Percentiles rank a stretch among this genome's conserved stretches.
phyloP scores from a whole-genome alignment of 2,888 invertebrate genomes.

The Aleiodes testaceus region DNA sequence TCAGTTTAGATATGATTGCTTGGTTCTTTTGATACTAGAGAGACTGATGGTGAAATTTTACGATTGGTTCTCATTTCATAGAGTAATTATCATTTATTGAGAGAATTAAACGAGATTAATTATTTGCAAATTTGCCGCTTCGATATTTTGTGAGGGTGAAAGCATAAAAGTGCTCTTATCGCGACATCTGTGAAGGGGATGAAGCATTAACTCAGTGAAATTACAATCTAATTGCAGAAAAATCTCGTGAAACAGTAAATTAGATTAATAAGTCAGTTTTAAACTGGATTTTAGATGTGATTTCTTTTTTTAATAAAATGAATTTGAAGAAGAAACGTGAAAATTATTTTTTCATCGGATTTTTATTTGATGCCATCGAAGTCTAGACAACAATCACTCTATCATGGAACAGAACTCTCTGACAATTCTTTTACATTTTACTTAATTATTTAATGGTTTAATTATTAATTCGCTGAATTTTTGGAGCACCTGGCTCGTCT shows the following conservation, averaged over 20 bases:
- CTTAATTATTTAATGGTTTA: slow-evolving; percentile 33
- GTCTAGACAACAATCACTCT: slow-evolving; percentile 48
- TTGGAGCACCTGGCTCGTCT: too few relatives aligned
- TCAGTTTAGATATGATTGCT: neutral
- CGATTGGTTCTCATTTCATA: neutral
- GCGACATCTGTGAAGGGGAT: too few relatives aligned
- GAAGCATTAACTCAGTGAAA: too few relatives aligned
- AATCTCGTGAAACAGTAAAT: too few relatives aligned
- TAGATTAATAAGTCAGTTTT: too few relatives aligned
- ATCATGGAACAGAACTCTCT: slow-evolving; percentile 10
- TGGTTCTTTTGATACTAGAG: neutral
- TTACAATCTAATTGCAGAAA: too few relatives aligned
- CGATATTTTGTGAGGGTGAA: too few relatives aligned
- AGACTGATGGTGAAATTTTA: slow-evolving; percentile 10
- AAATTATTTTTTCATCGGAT: neutral
- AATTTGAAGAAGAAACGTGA: neutral
- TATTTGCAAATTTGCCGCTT: too few relatives aligned
- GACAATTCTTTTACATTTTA: slow-evolving; percentile 44
- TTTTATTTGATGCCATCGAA: slow-evolving; percentile 45
- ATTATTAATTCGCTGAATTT: neutral
- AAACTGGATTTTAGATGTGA: too few relatives aligned
- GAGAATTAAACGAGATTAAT: too few relatives aligned
- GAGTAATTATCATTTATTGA: too few relatives aligned
- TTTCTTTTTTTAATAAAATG: slow-evolving; percentile 8
- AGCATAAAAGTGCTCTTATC: too few relatives aligned